Evolutionary conservation across 2,888 invertebrate genomes (phyloP).

Genomic region (Rosalia funebris): DNA sequence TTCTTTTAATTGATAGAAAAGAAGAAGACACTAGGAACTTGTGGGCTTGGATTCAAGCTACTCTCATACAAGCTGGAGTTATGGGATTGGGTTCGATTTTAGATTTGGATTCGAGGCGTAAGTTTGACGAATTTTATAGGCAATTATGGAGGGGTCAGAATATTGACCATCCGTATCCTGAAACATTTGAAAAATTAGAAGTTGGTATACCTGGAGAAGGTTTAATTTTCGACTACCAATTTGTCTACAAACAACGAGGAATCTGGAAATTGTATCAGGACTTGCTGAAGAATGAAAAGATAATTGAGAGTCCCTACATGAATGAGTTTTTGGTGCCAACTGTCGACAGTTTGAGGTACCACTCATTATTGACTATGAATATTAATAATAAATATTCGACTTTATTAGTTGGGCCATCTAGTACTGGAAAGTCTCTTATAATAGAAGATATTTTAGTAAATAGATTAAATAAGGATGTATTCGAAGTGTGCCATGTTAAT

Average conservation of each 20-base stretch:
- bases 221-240: constrained; percentile 68
- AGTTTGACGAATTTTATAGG: constrained; percentile 61
- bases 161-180: constrained; percentile 64
- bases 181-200: constrained; percentile 67
- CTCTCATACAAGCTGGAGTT: constrained; percentile 68
- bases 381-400: constrained; percentile 72
- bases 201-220: constrained; percentile 69
- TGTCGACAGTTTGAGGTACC: constrained; percentile 68
- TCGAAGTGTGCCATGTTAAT: constrained; percentile 67
- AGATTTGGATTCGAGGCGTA: constrained; percentile 60
- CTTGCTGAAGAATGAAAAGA: constrained; percentile 64
- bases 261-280: constrained; percentile 71
- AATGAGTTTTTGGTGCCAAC: constrained; percentile 68
- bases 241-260: constrained; percentile 69
- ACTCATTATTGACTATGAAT: constrained; percentile 67
- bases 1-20: constrained; percentile 46
- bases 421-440: constrained; percentile 73
- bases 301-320: constrained; percentile 62
- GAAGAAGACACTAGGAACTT: constrained; percentile 64
- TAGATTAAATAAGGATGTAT: constrained; percentile 65
- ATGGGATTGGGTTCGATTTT: constrained; percentile 83
- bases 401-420: constrained; percentile 70
- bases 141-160: constrained; percentile 60
- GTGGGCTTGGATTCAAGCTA: constrained; percentile 66
- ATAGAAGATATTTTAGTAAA: constrained; percentile 65